Evolutionary conservation across 1,140 invertebrate genomes (phyloP), one percentile per base, ranked within the genome.

Genomic region (Drosophila novamexicana): DNA sequence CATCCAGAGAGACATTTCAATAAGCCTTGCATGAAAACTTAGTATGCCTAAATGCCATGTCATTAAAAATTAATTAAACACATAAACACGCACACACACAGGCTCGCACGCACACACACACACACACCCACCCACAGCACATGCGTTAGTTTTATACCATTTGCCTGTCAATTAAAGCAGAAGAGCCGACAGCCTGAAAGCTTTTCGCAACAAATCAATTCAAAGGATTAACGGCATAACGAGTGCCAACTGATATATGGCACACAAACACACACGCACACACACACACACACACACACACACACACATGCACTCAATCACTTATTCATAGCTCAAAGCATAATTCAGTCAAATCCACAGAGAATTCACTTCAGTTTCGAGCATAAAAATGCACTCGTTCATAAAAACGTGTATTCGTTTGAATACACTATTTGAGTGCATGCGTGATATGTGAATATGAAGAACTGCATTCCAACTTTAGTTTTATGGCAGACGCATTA

Each of bases 61-160:
- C 71, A 79, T 79, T 85, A 69, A 86, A 86, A 76, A 78, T 85
- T 81, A 76, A 86, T 81, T 64, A 75, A 75, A 44, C 42, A 58
- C 44, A 63, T 56, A 63, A 42, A 67, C 49, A 14, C 53, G 18
- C 32, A 54, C 45, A 53, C 44, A 72, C 42, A 49, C 40, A 69
- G 37, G 50, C 44, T 57, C 22, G n/a, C 42, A 44, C 18, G 50
- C 44, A 63, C 22, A 10, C 42, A 44, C 18, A 77, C 49, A 47
- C 22, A 58, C 50, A 63, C 36, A 54, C 1, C 18, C 1, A 49
- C 18, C 1, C 18, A 18, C 18, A 36, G 32, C 16, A 29, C 16
- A 22, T 18, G 37, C 29, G 14, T 14, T 22, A 10, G 40, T 42
- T 44, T 61, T 10, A 57, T 40, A 36, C 37, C 36, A 66, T 72